phyloP scores from a whole-genome alignment of 2,888 invertebrate genomes.

The Acleris emargana region DNA sequence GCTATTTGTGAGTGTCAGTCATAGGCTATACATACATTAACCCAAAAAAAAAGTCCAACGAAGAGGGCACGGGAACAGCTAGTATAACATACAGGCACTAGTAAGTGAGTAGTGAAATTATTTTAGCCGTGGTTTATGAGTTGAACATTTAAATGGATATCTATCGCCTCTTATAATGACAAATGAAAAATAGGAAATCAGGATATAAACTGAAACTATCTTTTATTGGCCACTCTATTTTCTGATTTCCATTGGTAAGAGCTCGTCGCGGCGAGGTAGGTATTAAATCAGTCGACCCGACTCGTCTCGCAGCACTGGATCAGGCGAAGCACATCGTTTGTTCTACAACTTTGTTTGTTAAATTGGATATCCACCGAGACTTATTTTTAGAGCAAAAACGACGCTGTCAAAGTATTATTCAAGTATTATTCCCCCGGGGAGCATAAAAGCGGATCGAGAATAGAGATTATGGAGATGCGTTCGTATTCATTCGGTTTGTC shows the following conservation, averaged over 20 bases:
- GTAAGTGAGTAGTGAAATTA: too few relatives aligned
- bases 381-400: constrained; percentile 37
- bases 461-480: constrained; percentile 45
- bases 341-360: constrained; percentile 28
- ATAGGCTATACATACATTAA: too few relatives aligned
- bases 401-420: constrained; percentile 40
- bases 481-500: constrained; percentile 44
- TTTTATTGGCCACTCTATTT: not conserved
- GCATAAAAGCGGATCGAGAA: constrained; percentile 42
- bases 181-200: too few relatives aligned
- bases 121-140: too few relatives aligned
- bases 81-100: too few relatives aligned
- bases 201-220: not conserved
- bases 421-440: constrained; percentile 38
- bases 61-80: too few relatives aligned
- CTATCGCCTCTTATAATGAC: too few relatives aligned
- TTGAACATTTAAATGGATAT: too few relatives aligned
- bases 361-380: constrained; percentile 37
- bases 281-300: constrained; percentile 29
- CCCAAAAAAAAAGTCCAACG: too few relatives aligned
- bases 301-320: constrained; percentile 15
- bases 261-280: constrained; percentile 12
- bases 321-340: constrained; percentile 29
- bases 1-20: too few relatives aligned
- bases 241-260: constrained; percentile 10